Percentiles rank a stretch among this genome's conserved stretches.
These are phyloP conservation scores for Reticulitermes lucifugus DNA, from an alignment of 2,888 invertebrate species.

Conservation along the genomic window DNA sequence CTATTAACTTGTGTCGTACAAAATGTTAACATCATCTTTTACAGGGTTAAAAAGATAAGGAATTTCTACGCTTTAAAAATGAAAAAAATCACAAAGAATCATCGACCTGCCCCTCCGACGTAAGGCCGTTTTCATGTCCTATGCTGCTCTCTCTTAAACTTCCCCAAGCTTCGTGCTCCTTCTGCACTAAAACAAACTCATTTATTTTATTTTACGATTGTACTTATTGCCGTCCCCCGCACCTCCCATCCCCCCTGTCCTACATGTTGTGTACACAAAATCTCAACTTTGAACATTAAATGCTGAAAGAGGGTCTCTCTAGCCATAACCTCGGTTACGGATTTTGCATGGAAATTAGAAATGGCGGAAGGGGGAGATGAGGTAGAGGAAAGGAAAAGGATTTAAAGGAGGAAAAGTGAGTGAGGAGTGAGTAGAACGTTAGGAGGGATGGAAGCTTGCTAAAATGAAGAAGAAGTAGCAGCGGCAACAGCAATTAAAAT, in stretches of 20 bases:
- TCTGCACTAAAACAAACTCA: conserved; percentile 49
- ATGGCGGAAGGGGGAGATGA: conserved; percentile 48
- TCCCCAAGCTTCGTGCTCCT: conserved; percentile 1
- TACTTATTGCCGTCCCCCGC: conserved; percentile 49
- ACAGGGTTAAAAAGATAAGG: too few relatives aligned
- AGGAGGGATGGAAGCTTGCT: conserved; percentile 15
- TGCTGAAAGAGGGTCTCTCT: conserved; percentile 42
- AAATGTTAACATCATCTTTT: too few relatives aligned
- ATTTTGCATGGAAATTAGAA: conserved; percentile 53
- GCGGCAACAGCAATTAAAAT: conserved; percentile 52
- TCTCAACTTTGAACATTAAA: conserved; percentile 54
- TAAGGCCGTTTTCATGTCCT: too few relatives aligned
- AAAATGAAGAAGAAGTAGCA: conserved; percentile 51
- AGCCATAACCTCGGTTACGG: conserved; percentile 47
- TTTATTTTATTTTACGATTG: conserved; percentile 53
- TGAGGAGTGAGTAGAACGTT: conserved; percentile 32
- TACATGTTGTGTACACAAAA: conserved; percentile 51
- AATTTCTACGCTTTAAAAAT: too few relatives aligned
- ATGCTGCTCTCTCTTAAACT: neutral
- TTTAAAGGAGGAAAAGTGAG: conserved; percentile 44
- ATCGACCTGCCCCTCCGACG: too few relatives aligned
- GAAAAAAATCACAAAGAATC: too few relatives aligned
- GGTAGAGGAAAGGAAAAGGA: conserved; percentile 40
- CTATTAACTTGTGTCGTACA: too few relatives aligned
- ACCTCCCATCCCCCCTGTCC: conserved; percentile 25